Evolutionary conservation across 2,797 vertebrate genomes (phyloP).

Genomic region (Hypotaenidia philippensis): DNA sequence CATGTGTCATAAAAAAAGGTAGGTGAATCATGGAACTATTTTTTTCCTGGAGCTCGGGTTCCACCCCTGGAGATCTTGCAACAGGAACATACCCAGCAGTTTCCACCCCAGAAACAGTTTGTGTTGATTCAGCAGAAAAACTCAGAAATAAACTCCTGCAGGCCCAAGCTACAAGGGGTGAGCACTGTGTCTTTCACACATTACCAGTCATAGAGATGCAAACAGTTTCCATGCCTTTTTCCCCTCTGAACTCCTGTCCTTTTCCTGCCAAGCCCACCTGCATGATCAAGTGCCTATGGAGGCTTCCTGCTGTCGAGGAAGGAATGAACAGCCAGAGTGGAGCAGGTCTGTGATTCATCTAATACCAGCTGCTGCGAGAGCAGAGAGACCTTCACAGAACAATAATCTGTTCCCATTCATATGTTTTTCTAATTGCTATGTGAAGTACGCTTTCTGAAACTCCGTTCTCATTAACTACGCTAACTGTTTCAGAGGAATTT

Average conservation of each 20-base stretch:
- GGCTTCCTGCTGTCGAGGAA: background rate
- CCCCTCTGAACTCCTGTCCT: background rate
- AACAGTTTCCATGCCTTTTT: background rate
- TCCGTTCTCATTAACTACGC: background rate
- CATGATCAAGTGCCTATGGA: rapidly evolving
- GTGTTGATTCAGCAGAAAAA: background rate
- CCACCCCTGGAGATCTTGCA: background rate
- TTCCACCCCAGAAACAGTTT: background rate
- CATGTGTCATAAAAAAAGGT: background rate
- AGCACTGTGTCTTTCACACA: background rate
- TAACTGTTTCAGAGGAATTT: background rate
- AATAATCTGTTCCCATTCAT: background rate
- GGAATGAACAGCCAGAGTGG: background rate
- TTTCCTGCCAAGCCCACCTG: background rate
- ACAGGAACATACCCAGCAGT: background rate
- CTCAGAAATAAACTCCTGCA: background rate
- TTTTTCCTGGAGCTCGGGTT: background rate
- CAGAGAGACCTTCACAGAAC: background rate
- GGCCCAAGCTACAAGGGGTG: rapidly evolving
- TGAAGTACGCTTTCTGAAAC: background rate
- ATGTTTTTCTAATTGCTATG: background rate
- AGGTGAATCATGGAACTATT: background rate
- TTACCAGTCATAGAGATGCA: background rate
- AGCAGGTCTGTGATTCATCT: background rate
- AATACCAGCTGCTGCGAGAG: background rate